Percentiles rank a stretch among this genome's conserved stretches.
phyloP scores from a whole-genome alignment of 2,113 vertebrate species.

The Percopsis transmontana region DNA sequence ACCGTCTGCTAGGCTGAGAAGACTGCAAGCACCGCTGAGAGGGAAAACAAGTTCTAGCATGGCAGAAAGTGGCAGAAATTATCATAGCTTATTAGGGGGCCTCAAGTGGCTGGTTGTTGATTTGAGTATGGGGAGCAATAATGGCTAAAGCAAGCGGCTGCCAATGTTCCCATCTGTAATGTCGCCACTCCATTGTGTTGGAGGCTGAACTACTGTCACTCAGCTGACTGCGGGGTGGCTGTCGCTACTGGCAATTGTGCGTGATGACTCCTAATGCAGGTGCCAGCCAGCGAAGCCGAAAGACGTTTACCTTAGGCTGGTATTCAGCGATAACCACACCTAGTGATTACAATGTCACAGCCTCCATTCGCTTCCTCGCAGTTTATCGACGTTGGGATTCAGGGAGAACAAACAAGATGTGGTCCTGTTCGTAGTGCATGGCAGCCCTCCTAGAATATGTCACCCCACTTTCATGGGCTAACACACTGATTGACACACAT shows the following conservation, averaged over 20 bases:
- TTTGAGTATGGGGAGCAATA: neutral
- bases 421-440: neutral
- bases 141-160: neutral
- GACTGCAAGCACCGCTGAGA: neutral
- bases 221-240: conserved; percentile 39
- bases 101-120: neutral
- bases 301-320: conserved; percentile 26
- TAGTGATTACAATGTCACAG: conserved; percentile 15
- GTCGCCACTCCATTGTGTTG: conserved; percentile 15
- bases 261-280: conserved; percentile 12
- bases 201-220: conserved; percentile 26
- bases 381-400: neutral
- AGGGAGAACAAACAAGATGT: neutral
- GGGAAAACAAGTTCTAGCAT: neutral
- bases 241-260: conserved; percentile 36
- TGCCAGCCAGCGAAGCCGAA: conserved; percentile 14
- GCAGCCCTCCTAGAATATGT: neutral
- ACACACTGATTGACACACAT: neutral
- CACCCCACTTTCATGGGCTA: neutral
- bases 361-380: conserved; percentile 2
- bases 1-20: no score
- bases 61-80: neutral
- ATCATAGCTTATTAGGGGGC: neutral
- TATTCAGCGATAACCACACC: conserved; percentile 8
- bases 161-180: conserved; percentile 16